phyloP scores from a whole-genome alignment of 2,797 vertebrate genomes.

The Anguilla obscura region DNA sequence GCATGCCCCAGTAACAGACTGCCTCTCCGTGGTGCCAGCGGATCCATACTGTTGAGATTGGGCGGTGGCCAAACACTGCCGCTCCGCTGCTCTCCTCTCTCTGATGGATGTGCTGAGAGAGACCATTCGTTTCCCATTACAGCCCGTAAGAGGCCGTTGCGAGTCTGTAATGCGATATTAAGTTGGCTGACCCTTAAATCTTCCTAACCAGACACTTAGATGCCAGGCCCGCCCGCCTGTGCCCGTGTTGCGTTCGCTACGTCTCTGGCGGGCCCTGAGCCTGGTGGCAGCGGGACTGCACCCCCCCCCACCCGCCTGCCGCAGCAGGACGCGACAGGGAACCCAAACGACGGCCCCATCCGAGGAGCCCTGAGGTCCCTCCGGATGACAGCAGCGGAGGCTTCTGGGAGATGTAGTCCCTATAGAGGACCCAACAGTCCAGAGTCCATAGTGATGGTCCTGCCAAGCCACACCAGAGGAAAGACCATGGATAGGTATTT shows the following conservation, averaged over 20 bases:
- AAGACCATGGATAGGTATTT: neutral
- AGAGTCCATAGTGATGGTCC: neutral
- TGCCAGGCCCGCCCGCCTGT: neutral
- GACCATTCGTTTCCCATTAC: slow-evolving; percentile 12
- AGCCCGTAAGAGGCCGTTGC: neutral
- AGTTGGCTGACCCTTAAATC: neutral
- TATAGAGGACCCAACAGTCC: neutral
- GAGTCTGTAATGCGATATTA: neutral
- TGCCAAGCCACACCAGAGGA: neutral
- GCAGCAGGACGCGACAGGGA: too few relatives aligned
- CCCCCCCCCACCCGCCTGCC: too few relatives aligned
- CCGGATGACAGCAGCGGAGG: neutral
- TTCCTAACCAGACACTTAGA: neutral
- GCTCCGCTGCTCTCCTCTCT: neutral
- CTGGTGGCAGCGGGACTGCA: neutral
- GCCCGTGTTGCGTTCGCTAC: neutral
- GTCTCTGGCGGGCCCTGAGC: neutral
- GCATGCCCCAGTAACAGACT: neutral
- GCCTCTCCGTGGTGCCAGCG: neutral
- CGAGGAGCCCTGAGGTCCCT: neutral
- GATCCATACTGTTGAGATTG: neutral
- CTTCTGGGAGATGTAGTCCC: neutral
- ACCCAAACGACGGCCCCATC: too few relatives aligned
- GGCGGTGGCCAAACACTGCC: neutral
- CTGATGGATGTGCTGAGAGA: neutral